Evolutionary conservation across 2,797 vertebrate genomes (phyloP).

Genomic region (Poecilia velifera): DNA sequence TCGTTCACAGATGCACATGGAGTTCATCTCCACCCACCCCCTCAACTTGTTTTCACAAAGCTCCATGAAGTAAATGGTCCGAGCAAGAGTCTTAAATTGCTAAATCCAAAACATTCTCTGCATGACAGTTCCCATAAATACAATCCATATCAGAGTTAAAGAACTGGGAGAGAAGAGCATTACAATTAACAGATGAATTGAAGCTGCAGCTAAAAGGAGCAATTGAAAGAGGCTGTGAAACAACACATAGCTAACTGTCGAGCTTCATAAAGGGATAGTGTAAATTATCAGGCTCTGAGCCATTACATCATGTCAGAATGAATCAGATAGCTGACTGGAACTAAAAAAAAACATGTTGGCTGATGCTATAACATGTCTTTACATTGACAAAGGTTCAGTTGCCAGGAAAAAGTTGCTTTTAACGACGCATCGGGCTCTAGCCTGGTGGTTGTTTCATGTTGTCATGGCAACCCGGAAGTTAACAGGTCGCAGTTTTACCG

Average conservation of each 20-base stretch:
- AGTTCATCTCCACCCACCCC: not conserved
- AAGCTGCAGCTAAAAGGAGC: not conserved
- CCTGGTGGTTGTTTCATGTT: no score
- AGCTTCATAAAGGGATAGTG: not conserved
- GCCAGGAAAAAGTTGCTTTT: not conserved
- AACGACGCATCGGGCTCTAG: no score
- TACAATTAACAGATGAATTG: slow-evolving; percentile 2
- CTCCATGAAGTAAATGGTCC: slow-evolving; percentile 25
- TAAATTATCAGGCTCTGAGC: slow-evolving; percentile 5
- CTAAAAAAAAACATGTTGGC: not conserved
- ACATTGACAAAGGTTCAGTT: not conserved
- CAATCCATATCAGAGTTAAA: slow-evolving; percentile 17
- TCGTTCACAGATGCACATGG: not conserved
- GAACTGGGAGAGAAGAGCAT: not conserved
- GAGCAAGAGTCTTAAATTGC: slow-evolving; percentile 4
- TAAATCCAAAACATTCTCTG: slow-evolving; percentile 19
- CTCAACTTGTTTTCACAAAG: slow-evolving; percentile 20
- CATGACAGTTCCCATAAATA: slow-evolving; percentile 10
- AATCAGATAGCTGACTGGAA: slow-evolving; percentile 13
- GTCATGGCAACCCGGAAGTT: no score
- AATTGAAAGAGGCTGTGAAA: not conserved
- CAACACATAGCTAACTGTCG: not conserved
- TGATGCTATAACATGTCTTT: not conserved
- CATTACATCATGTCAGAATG: slow-evolving; percentile 8
- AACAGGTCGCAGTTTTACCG: no score